Evolutionary conservation across 2,113 vertebrate genomes (phyloP).

Genomic region (Microtus montanus): DNA sequence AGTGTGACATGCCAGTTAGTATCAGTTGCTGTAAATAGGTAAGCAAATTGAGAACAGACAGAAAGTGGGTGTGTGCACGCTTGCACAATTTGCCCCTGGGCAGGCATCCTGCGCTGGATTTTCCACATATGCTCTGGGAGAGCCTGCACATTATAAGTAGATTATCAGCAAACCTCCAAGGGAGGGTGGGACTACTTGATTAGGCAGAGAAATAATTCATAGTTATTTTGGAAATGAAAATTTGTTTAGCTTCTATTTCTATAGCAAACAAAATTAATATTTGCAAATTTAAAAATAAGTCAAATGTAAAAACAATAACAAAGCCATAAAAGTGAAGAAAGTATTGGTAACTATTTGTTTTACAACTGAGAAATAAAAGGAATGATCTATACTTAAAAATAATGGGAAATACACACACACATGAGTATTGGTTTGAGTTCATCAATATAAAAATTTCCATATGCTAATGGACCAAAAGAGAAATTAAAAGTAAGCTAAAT

Average conservation of each 20-base stretch:
- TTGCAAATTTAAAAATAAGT: background rate
- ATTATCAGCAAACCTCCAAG: background rate
- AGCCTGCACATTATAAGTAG: no score
- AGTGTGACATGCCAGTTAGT: background rate
- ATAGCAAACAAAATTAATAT: background rate
- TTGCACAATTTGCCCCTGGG: background rate
- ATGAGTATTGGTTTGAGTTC: background rate
- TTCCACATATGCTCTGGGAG: background rate
- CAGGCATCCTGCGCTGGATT: background rate
- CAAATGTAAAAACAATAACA: background rate
- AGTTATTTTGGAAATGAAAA: background rate
- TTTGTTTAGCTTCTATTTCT: background rate
- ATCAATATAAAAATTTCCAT: background rate
- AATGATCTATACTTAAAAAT: background rate
- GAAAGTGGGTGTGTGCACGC: background rate
- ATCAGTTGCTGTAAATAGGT: background rate
- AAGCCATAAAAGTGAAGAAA: conserved; percentile 10
- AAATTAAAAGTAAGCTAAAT: conserved; percentile 23
- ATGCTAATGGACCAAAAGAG: background rate
- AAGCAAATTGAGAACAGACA: background rate
- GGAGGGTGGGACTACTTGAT: background rate
- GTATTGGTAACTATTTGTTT: background rate
- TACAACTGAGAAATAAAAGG: background rate
- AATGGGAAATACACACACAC: background rate
- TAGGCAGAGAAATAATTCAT: background rate